Evolutionary conservation across 2,797 vertebrate genomes (phyloP).

Genomic region (Cephalopachus bancanus): DNA sequence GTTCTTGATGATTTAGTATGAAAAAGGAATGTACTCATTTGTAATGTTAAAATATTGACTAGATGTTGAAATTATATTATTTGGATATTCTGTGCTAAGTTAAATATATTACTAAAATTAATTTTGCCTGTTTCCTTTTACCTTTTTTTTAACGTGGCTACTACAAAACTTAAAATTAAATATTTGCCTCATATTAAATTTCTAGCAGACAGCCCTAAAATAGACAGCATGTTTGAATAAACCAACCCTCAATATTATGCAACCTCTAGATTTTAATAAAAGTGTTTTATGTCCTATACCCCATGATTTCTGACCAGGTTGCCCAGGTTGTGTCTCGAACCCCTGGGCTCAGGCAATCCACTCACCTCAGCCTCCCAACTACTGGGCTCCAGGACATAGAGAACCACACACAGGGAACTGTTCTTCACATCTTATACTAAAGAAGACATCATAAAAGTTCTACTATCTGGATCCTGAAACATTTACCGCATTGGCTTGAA

Average conservation of each 20-base stretch:
- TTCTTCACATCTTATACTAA: not conserved
- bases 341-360: too few relatives aligned
- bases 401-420: not conserved
- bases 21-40: not conserved
- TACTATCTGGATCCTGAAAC: not conserved
- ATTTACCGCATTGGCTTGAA: not conserved
- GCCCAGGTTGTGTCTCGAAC: too few relatives aligned
- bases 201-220: not conserved
- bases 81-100: conserved; percentile 36
- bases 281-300: not conserved
- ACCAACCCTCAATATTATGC: not conserved
- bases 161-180: conserved; percentile 31
- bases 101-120: conserved; percentile 51
- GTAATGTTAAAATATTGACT: conserved; percentile 37
- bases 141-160: conserved; percentile 52
- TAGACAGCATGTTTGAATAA: not conserved
- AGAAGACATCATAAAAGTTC: not conserved
- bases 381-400: not conserved
- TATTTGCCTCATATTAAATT: not conserved
- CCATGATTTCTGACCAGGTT: not conserved
- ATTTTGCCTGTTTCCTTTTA: conserved; percentile 49
- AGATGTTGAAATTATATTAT: conserved; percentile 20
- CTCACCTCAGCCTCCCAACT: too few relatives aligned
- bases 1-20: conserved; percentile 3
- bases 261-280: not conserved